phyloP scores from a whole-genome alignment of 2,888 invertebrate species.

The Drosophila kokeensis region DNA sequence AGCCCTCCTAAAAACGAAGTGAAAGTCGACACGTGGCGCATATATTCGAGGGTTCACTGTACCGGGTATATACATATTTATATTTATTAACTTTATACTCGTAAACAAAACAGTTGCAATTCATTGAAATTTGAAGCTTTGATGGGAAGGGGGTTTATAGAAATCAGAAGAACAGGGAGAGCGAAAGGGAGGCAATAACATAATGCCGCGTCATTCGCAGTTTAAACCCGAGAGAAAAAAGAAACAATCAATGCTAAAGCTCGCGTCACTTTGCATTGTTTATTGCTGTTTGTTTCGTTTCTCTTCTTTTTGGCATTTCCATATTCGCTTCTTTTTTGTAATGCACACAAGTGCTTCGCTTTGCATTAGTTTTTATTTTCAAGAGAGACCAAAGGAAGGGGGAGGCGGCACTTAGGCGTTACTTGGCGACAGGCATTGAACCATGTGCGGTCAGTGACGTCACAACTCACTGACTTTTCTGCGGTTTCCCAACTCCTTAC shows the following conservation, averaged over 20 bases:
- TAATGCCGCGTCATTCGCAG: conserved; percentile 31
- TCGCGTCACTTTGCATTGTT: conserved; percentile 46
- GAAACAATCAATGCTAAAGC: conserved; percentile 50
- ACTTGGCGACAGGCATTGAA: conserved; percentile 37
- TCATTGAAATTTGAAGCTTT: conserved; percentile 56
- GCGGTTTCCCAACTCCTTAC: not conserved
- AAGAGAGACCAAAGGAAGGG: not conserved
- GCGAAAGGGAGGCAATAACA: not conserved
- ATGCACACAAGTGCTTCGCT: conserved; percentile 44
- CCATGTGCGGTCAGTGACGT: conserved; percentile 52
- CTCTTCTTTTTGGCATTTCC: conserved; percentile 25
- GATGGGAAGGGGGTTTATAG: not conserved
- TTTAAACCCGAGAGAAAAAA: conserved; percentile 11
- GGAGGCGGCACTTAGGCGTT: not conserved
- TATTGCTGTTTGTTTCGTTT: conserved; percentile 18
- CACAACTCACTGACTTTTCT: conserved; percentile 12
- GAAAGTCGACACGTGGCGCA: conserved; percentile 35
- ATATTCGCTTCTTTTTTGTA: conserved; percentile 22
- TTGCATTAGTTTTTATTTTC: conserved; percentile 33
- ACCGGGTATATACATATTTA: not conserved
- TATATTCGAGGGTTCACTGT: conserved; percentile 22
- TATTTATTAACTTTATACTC: conserved; percentile 7
- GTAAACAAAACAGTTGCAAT: conserved; percentile 42
- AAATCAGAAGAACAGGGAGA: not conserved
- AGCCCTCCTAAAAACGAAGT: not conserved